Evolutionary conservation across 2,113 vertebrate genomes (phyloP), one percentile per base, ranked within the genome.

Genomic region (Lepidothrix coronata): DNA sequence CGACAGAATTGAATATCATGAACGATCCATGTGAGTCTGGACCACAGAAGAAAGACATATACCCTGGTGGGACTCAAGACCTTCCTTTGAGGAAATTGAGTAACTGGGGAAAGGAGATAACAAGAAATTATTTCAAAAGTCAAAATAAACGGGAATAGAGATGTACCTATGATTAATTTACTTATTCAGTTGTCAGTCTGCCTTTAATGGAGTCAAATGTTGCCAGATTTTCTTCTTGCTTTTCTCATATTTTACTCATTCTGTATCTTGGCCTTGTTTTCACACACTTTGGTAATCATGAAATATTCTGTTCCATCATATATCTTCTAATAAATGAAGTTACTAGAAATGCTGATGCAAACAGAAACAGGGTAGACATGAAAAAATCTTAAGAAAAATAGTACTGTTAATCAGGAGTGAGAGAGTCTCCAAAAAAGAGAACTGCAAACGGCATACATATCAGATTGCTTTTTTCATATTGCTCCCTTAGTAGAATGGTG

Each of bases 61-160:
- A 4, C 14, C 17, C 46, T 44, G 30, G 8, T 61, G 8, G 18
- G 41, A 49, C 57, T 61, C 30, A 81, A 66, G 31, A 67, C 0
- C 8, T 85, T 75, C 18, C 7, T 67, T 31, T 58, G 16, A 62
- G 5, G 3, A 39, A 44, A 31, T 23, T 12, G 18, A 48, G 2
- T 49, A 73, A 12, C 7, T 4, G 6, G 9, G 4, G 2, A 66
- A 7, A 3, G 2, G 2, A 4, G 5, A 65, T 6, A 52, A 13
- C 14, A 43, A 44, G 11, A 68, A 90, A 9, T 4, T 6, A 52
- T 31, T 77, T 89, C 22, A 78, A 78, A 78, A 43, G 14, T 11
- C 63, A 49, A 91, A 85, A 61, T 35, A 55, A 76, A 83, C 23
- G 82, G 5, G 7, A 74, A 33, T n/a, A 39, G 44, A 62, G 10